Conservation (phyloP, 2,888 invertebrate species). For the Coelopa pilipes region DNA sequence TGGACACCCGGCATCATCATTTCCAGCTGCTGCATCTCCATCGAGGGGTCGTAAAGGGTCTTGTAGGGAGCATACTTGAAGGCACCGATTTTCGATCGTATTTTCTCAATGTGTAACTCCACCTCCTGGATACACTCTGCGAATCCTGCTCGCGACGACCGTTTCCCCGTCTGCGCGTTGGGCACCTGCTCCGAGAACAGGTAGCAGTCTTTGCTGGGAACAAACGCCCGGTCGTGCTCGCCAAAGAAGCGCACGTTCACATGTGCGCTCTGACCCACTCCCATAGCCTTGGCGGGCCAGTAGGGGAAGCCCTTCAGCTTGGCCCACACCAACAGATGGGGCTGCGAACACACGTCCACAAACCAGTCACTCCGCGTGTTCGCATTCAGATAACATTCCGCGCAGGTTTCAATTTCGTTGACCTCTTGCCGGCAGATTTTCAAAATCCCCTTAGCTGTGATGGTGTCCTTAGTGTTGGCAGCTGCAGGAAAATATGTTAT, state of each 20-base stretch:
- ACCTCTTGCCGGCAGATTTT: conserved; percentile 90
- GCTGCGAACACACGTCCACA: conserved; percentile 88
- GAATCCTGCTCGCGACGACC: conserved; percentile 66
- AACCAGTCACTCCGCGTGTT: conserved; percentile 89
- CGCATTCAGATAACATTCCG: conserved; percentile 90
- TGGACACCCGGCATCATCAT: conserved; percentile 72
- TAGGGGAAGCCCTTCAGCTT: conserved; percentile 96
- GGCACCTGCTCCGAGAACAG: conserved; percentile 83
- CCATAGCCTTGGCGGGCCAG: conserved; percentile 96
- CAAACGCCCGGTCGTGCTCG: conserved; percentile 93
- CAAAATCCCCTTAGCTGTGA: conserved; percentile 80
- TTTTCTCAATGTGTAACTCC: conserved; percentile 78
- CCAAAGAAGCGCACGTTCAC: conserved; percentile 96
- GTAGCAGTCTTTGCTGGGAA: conserved; percentile 84
- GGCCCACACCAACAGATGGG: conserved; percentile 94
- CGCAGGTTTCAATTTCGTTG: conserved; percentile 92
- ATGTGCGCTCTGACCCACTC: conserved; percentile 72
- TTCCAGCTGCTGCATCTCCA: conserved; percentile 73
- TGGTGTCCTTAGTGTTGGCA: conserved; percentile 80
- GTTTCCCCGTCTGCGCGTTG: conserved; percentile 67
- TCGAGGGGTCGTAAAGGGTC: conserved; percentile 74
- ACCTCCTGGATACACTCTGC: conserved; percentile 78
- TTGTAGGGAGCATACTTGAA: conserved; percentile 80
- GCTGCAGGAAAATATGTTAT: neutral
- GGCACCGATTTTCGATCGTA: conserved; percentile 76